A percentile compares a stretch with the other conserved stretches of the same genome.
Evolutionary conservation across 2,113 vertebrate species (phyloP).

Genomic region (Ailuropoda melanoleuca): DNA sequence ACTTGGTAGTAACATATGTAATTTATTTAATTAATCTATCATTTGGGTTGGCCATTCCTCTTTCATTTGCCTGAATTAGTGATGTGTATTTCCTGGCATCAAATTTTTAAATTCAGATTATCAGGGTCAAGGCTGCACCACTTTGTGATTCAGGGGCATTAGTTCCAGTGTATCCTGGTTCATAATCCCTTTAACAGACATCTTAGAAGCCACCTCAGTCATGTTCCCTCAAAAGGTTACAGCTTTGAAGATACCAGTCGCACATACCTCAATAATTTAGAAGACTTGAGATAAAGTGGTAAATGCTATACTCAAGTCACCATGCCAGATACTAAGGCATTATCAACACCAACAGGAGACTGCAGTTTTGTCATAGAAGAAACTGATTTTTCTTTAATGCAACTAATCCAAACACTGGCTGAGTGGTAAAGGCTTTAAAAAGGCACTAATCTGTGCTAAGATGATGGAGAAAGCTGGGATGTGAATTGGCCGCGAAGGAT

Average conservation of each 20-base stretch:
- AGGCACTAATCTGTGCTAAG: background rate
- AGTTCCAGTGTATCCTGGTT: background rate
- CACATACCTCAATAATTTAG: background rate
- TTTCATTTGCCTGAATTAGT: background rate
- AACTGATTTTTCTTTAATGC: background rate
- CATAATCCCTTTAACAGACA: background rate
- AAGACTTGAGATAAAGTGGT: background rate
- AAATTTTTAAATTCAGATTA: background rate
- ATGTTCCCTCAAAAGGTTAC: background rate
- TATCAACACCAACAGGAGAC: background rate
- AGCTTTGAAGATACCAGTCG: background rate
- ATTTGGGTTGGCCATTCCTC: background rate
- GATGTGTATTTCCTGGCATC: background rate
- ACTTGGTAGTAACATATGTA: background rate
- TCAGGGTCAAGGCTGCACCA: background rate
- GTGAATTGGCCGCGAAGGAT: background rate
- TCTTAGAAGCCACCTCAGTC: background rate
- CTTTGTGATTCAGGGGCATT: background rate
- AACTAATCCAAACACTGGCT: background rate
- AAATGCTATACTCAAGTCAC: background rate
- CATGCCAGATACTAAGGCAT: background rate
- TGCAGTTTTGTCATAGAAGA: background rate
- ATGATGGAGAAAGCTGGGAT: background rate
- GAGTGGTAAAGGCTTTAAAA: background rate
- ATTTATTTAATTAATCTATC: slow-evolving; percentile 7